These are phyloP conservation scores for Apis cerana DNA, from an alignment of 1,140 invertebrate species.

Conservation along the genomic window DNA sequence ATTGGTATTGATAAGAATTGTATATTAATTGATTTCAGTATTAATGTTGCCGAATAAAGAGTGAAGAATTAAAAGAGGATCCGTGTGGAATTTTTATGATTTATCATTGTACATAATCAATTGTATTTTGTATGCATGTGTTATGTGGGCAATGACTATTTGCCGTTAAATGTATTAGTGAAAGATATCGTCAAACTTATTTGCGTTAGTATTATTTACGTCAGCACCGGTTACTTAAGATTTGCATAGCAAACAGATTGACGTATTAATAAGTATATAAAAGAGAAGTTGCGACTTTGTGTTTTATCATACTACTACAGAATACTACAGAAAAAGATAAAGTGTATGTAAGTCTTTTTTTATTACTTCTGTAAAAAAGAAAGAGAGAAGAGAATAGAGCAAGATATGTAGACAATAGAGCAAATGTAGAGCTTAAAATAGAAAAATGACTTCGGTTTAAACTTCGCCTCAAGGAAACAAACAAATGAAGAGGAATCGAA, in stretches of 20 bases:
- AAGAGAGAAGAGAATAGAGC: constrained; percentile 19
- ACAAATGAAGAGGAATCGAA: constrained; percentile 44
- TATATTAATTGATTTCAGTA: constrained; percentile 38
- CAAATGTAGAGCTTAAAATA: constrained; percentile 61
- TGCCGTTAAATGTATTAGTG: constrained; percentile 71
- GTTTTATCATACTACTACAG: constrained; percentile 52
- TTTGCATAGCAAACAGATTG: constrained; percentile 80
- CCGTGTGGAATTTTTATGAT: constrained; percentile 60
- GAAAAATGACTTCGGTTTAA: constrained; percentile 59
- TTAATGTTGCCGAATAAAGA: constrained; percentile 31
- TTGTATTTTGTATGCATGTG: constrained; percentile 64
- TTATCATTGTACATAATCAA: constrained; percentile 42
- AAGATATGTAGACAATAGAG: constrained; percentile 47
- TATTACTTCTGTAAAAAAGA: constrained; percentile 20
- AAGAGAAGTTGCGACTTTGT: constrained; percentile 51
- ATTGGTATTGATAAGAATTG: constrained; percentile 6
- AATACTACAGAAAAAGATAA: constrained; percentile 56
- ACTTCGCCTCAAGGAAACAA: constrained; percentile 31
- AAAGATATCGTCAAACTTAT: constrained; percentile 67
- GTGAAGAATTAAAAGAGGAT: constrained; percentile 49
- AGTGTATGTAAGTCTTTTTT: constrained; percentile 10
- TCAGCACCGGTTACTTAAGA: constrained; percentile 76
- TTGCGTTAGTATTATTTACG: constrained; percentile 69
- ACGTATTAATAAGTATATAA: constrained; percentile 76
- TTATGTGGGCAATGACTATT: constrained; percentile 73